Evolutionary conservation across 1,140 invertebrate species (phyloP).

Genomic region (Caenorhabditis latens): DNA sequence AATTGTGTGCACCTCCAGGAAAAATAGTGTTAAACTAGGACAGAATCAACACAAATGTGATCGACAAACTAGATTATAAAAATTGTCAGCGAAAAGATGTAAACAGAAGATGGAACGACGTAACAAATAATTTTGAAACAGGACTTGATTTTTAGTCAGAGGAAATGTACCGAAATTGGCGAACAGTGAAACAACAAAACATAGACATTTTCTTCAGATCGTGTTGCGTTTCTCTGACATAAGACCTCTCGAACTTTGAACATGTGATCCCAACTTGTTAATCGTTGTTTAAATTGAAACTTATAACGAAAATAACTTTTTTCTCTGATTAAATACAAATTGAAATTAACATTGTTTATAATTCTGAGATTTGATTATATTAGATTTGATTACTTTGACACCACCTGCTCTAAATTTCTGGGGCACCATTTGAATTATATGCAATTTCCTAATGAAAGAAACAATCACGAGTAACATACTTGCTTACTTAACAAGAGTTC

Average conservation of each 20-base stretch:
- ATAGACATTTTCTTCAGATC: not conserved
- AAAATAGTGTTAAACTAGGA: not conserved
- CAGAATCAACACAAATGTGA: not conserved
- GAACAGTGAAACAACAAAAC: not conserved
- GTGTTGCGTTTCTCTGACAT: not conserved
- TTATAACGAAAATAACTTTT: no score
- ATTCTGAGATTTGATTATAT: no score
- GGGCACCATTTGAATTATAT: no score
- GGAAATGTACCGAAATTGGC: conserved; percentile 4
- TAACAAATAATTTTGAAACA: not conserved
- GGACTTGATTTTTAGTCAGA: conserved; percentile 36
- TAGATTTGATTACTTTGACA: no score
- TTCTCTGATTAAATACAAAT: no score
- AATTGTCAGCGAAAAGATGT: not conserved
- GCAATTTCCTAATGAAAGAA: no score
- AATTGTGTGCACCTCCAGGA: not conserved
- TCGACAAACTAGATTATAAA: not conserved
- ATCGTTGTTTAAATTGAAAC: no score
- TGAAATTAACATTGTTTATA: no score
- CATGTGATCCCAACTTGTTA: no score
- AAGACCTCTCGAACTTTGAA: not conserved
- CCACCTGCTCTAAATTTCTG: no score
- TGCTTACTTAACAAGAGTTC: no score
- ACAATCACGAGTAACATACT: no score
- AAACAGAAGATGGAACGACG: conserved; percentile 1